Base-by-base conservation (phyloP, 1,140 invertebrate species). In the Caenorhabditis tropicalis region DNA sequence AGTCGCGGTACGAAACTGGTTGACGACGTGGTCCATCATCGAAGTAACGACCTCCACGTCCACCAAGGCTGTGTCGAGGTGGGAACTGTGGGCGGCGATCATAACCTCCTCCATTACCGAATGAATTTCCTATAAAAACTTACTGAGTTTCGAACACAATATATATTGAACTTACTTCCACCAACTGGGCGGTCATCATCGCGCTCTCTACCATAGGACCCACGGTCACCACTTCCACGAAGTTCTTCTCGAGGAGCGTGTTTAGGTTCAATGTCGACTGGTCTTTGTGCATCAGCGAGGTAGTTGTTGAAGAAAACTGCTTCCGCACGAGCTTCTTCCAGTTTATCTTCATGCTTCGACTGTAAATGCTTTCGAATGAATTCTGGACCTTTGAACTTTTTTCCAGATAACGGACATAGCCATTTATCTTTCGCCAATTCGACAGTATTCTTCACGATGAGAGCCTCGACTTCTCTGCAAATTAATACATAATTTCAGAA, bases 341-440 rank as follows among this genome's bases (percentile, higher is more conserved):
- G 94, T 92, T 98, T 98, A 88, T 99, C 98, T 0, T 92, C 94
- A 91, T 99, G 97, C 90, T 99, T 99, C 91, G 98, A 98, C 87
- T 96, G 95, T 56, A 99, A 98, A 91, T 99, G 98, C 91, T 99
- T 99, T 43, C 96, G 94, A 16, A 99, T 97, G 92, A 98, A 99
- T 90, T 99, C 97, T 0, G 98, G 96, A 0, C 97, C 98, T 92
- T 99, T 99, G 92, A 99, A 99, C 91, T 99, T 99, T 91, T 99
- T 99, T 1, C 84, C 84, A 9, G 84, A 98, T 0, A 99, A 92
- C 0, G 98, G 97, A 93, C 98, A 99, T 31, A 99, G 92, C 97
- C 97, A 99, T 89, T 99, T 99, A 90, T 99, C 97, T 89, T 98
- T 97, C 0, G 95, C 95, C 27, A 99, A 88, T 92, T 99, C 97